These are phyloP conservation scores for Aplidium turbinatum DNA, from an alignment of 23 tunicate genomes.

Conservation along the genomic window DNA sequence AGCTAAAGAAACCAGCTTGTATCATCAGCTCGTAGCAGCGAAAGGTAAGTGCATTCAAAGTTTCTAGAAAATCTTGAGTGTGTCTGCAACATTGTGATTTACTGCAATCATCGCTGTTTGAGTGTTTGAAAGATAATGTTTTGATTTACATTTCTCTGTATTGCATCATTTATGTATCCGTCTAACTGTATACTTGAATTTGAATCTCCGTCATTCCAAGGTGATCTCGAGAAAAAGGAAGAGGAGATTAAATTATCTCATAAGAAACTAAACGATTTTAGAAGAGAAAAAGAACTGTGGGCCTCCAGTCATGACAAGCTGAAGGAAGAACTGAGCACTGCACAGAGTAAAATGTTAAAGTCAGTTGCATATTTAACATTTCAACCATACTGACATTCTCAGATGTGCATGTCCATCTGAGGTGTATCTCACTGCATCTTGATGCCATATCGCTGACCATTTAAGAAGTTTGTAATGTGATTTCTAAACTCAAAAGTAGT, in stretches of 20 bases:
- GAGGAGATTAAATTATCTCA: constrained; percentile 4
- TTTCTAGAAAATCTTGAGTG: neutral
- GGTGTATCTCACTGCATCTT: too few species aligned
- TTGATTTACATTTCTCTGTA: too few species aligned
- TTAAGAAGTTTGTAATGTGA: too few species aligned
- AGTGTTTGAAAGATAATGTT: too few species aligned
- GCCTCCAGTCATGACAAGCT: constrained; percentile 7
- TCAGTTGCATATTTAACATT: neutral
- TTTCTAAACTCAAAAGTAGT: too few species aligned
- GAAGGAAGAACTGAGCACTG: constrained; percentile 15
- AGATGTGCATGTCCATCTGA: too few species aligned
- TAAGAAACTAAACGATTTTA: constrained; percentile 12
- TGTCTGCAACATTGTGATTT: too few species aligned
- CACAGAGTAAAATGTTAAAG: constrained; percentile 32
- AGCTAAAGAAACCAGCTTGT: constrained; percentile 20
- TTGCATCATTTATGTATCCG: too few species aligned
- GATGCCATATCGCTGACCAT: too few species aligned
- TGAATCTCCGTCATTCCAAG: neutral
- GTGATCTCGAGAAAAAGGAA: constrained; percentile 6
- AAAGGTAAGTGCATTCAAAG: constrained; percentile 17
- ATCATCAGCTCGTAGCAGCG: constrained; percentile 19
- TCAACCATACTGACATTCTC: neutral
- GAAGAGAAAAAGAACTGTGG: constrained; percentile 34
- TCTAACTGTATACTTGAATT: too few species aligned
- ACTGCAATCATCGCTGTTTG: too few species aligned